Base-by-base conservation (phyloP, 2,113 vertebrate genomes). In the Mesocricetus auratus region DNA sequence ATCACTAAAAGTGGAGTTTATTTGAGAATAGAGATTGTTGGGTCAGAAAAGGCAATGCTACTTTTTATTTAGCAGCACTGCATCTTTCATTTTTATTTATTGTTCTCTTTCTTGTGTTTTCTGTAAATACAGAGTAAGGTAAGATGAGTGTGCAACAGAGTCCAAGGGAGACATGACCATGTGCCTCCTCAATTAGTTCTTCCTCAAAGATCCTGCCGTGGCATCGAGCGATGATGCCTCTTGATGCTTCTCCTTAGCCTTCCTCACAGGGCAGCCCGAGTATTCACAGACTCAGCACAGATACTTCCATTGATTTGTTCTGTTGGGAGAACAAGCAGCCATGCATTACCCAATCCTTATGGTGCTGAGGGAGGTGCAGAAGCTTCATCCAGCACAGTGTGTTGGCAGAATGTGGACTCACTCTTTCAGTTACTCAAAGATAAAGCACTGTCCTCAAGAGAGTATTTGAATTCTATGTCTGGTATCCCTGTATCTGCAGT, bases 1-100 rank as follows among this genome's bases (percentile, higher is more conserved):
- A 39, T 42, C 64, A 62, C 77, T 58, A 56, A 93, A 91, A 85
- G 16, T 42, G 62, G 77, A 85, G 86, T 91, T 79, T 56, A 36
- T 94, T 29, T 96, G 81, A 96, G 86, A 94, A 62, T 50, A 93
- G 86, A 77, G n/a, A 53, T 87, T 62, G 22, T 8, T 68, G 85
- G 47, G 77, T 91, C 69, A 92, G 85, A 58, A 86, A 82, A 87
- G 39, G 50, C 22, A 60, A 17, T 39, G 53, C 64, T 74, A 47
- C 24, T 91, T 91, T 91, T 91, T 62, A 85, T 71, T 74, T 62
- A 36, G 19, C 53, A 74, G 50, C 47, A 47, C 86, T 89, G 10
- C 88, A 60, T 5, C 3, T 82, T 94, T 68, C 24, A 56, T 15
- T 8, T 42, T 85, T 69, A 5, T 8, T 64, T 74, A 47, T 68